These are phyloP conservation scores for Rhea americana DNA, from an alignment of 2,113 vertebrate genomes.

Conservation along the genomic window DNA sequence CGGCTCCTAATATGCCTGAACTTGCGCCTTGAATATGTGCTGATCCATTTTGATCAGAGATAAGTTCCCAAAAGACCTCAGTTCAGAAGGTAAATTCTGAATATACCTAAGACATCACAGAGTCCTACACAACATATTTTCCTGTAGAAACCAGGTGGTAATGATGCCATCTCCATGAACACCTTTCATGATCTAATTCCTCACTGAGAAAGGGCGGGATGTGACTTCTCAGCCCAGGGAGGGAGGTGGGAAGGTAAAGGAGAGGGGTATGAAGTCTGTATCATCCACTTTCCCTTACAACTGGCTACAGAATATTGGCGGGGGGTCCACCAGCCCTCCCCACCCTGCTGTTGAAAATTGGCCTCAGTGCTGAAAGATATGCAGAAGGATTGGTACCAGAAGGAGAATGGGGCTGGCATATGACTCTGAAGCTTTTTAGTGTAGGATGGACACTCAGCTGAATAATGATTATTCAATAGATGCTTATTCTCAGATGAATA, in stretches of 20 bases:
- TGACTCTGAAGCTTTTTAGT: not conserved
- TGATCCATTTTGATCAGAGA: not conserved
- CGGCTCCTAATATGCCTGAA: not conserved
- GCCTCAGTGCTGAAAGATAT: not conserved
- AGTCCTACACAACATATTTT: not conserved
- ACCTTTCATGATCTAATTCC: not conserved
- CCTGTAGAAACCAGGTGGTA: not conserved
- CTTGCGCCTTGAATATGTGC: not conserved
- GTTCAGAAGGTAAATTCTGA: not conserved
- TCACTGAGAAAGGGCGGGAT: not conserved
- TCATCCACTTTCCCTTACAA: not conserved
- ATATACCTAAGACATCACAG: not conserved
- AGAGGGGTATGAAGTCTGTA: not conserved
- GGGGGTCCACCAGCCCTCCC: not conserved
- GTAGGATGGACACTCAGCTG: not conserved
- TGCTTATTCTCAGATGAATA: not conserved
- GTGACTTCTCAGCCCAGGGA: not conserved
- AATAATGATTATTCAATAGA: not conserved
- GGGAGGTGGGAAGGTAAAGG: not conserved
- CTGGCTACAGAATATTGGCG: not conserved
- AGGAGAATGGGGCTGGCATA: rapidly evolving
- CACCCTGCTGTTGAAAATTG: not conserved
- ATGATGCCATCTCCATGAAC: not conserved
- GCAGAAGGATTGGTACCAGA: not conserved
- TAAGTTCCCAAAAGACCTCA: not conserved